These are phyloP conservation scores for Sebastes reedi DNA, from an alignment of 2,797 vertebrate genomes.

Conservation along the genomic window DNA sequence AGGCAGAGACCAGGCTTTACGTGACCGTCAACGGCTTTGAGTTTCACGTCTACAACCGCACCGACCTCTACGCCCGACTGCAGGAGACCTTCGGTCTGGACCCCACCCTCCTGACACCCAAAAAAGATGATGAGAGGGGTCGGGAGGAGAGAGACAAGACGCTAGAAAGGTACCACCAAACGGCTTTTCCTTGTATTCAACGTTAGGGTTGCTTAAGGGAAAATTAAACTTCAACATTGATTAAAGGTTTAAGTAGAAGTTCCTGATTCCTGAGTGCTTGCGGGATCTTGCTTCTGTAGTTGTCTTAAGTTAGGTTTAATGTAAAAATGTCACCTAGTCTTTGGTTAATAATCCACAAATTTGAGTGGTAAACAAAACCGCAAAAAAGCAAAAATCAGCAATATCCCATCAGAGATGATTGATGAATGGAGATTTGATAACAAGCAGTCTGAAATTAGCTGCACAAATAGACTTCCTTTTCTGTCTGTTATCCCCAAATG, in stretches of 20 bases:
- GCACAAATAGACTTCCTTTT: neutral
- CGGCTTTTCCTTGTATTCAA: neutral
- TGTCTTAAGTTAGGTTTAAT: neutral
- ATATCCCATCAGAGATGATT: neutral
- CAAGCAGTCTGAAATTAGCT: neutral
- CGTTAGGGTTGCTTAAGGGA: neutral
- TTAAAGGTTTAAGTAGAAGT: neutral
- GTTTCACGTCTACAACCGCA: constrained; percentile 98
- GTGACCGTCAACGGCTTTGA: constrained; percentile 98
- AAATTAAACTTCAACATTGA: neutral
- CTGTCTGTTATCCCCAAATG: neutral
- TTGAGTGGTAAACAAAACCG: neutral
- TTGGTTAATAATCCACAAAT: neutral
- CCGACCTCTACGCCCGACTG: constrained; percentile 91
- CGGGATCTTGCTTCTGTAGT: neutral
- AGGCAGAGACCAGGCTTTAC: constrained; percentile 96
- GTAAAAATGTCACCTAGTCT: neutral
- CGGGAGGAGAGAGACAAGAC: constrained; percentile 83
- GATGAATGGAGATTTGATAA: neutral
- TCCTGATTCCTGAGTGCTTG: neutral
- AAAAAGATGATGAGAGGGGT: constrained; percentile 89
- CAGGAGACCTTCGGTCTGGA: constrained; percentile 98
- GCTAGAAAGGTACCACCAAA: constrained; percentile 86
- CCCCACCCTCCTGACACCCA: constrained; percentile 88
- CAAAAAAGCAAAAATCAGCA: neutral